A percentile compares a stretch with the other conserved stretches of the same genome.
phyloP scores from a whole-genome alignment of 2,113 vertebrate genomes.

The Noctilio leporinus region DNA sequence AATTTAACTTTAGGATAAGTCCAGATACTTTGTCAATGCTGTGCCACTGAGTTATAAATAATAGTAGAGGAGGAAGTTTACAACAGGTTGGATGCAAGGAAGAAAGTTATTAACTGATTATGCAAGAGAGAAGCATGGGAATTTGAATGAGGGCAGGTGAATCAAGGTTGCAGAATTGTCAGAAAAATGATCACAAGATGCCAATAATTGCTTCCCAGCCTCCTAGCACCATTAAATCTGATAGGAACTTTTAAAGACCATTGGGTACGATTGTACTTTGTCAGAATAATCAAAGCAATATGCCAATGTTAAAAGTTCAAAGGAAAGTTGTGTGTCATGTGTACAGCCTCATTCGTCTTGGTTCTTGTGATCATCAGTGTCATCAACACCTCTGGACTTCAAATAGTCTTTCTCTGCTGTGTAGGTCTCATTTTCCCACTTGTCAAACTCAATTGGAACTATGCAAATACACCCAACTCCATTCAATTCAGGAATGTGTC shows the following conservation, averaged over 20 bases:
- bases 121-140: not conserved
- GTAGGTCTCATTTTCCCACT: conserved; percentile 47
- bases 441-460: conserved; percentile 56
- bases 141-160: not conserved
- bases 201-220: conserved; percentile 11
- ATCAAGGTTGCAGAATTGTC: not conserved
- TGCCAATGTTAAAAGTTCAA: conserved; percentile 41
- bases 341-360: conserved; percentile 13
- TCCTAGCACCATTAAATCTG: conserved; percentile 19
- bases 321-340: conserved; percentile 22
- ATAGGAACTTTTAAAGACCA: conserved; percentile 34
- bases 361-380: conserved; percentile 44
- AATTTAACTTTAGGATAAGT: not conserved
- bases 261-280: conserved; percentile 26
- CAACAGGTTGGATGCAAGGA: not conserved
- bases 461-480: conserved; percentile 45
- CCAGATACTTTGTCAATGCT: not conserved
- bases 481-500: conserved; percentile 28
- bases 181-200: not conserved
- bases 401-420: conserved; percentile 56
- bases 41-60: not conserved
- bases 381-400: conserved; percentile 61
- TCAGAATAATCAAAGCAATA: conserved; percentile 60
- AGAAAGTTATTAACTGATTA: not conserved
- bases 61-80: not conserved